Evolutionary conservation across 2,888 invertebrate genomes (phyloP), one percentile per base, ranked within the genome.

Genomic region (Encarsia formosa): DNA sequence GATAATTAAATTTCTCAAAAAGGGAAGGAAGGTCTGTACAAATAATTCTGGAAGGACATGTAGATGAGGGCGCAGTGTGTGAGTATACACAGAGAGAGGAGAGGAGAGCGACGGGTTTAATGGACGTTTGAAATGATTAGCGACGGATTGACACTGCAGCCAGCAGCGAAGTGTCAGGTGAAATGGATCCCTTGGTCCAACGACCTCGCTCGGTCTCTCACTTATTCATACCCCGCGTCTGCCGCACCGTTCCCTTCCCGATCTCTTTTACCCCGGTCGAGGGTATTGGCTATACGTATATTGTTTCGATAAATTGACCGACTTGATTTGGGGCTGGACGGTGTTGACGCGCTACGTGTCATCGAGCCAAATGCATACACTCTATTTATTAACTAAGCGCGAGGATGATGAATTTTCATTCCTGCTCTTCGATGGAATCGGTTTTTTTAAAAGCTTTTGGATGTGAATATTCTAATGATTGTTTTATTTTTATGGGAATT

Each of bases 101-200:
- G 20, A 18, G 22, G 19, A 42, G 44, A 43, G 38, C 5, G 26
- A 19, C 43, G 49, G 11, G 18, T 50, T 49, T 54, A 57, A 57
- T 57, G 57, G 57, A 57, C 54, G 52, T 54, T 57, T 57, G 54
- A 54, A 57, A 57, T 57, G 57, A 57, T 57, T 57, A 57, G 54
- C 51, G 48, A 13, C 38, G 48, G 52, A 54, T 54, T 54, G 54
- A 57, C 54, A 52, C 49, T 49, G 37, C 29, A 39, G 29, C 35
- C 16, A 39, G 42, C n/a, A n/a, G n/a, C n/a, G n/a, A n/a, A n/a
- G n/a, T n/a, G n/a, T 18, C 44, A 48, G 48, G 47, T 50, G 47
- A 47, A 47, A 54, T 46, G 39, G 47, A 46, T 47, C 37, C 19
- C 9, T 18, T 4, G 9, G 20, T 37, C 32, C 42, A 34, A n/a